Evolutionary conservation across 2,113 vertebrate genomes (phyloP).

Genomic region (Psittacara wagleri): DNA sequence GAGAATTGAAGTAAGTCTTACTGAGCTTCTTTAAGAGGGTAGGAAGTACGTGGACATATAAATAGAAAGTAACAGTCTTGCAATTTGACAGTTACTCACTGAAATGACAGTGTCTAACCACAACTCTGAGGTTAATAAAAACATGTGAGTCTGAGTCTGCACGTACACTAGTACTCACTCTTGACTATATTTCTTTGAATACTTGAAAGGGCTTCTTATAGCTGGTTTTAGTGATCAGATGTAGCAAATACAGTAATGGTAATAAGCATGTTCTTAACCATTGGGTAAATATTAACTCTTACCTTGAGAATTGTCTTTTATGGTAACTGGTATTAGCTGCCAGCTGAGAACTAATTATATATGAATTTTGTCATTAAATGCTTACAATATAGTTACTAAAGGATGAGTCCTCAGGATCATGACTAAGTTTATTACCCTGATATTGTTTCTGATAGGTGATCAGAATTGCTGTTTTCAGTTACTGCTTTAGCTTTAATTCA

Average conservation of each 20-base stretch:
- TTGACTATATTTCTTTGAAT: background rate
- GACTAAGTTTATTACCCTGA: background rate
- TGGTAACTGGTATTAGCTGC: background rate
- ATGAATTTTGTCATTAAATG: background rate
- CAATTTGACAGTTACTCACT: background rate
- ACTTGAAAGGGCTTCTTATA: background rate
- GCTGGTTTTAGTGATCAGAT: background rate
- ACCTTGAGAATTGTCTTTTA: background rate
- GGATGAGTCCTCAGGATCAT: background rate
- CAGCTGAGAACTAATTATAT: background rate
- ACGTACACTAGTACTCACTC: background rate
- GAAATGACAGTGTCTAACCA: background rate
- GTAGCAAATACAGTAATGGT: background rate
- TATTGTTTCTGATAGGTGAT: background rate
- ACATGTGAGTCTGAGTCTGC: background rate
- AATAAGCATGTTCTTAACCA: background rate
- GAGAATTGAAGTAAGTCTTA: slow-evolving; percentile 82
- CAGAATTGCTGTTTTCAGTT: background rate
- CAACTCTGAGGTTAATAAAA: background rate
- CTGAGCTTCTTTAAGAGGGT: background rate
- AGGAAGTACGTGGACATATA: background rate
- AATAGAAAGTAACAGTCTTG: background rate
- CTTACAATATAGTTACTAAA: background rate
- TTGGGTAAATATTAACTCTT: background rate
- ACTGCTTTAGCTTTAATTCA: background rate